Evolutionary conservation across 2,888 invertebrate genomes (phyloP), one percentile per base, ranked within the genome.

Genomic region (Troides oblongomaculatus): DNA sequence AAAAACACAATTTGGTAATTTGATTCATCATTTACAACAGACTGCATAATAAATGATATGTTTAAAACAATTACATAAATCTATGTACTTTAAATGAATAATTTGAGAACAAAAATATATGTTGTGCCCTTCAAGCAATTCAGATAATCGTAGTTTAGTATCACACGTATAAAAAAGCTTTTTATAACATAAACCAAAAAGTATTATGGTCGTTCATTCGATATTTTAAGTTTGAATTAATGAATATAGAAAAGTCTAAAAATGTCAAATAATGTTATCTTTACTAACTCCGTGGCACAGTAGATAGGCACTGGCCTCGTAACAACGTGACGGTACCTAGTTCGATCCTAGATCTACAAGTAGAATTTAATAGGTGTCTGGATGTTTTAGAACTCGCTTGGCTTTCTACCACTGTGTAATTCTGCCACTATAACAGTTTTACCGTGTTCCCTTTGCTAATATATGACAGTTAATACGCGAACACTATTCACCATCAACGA

Each of bases 1-100:
- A 71, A 72, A 73, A 72, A 71, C 68, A 53, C 14, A 64, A 70
- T 58, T 23, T 59, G 46, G 61, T 61, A 61, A 66, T 66, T 66
- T 61, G 61, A 66, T 66, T 61, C 61, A 66, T 56, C 21, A 23
- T 61, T 12, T 53, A 36, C 21, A 61, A 61, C 23, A 39, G 53
- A 46, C 21, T 66, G 61, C 61, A 66, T 66, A 66, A 46, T 66
- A 67, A 62, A 67, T 56, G 21, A 23, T 43, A 62, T 39, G 10
- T 67, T 62, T 62, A 62, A 67, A 62, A 62, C 50, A 25, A 56
- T 67, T 39, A 67, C 53, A 21, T 43, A 61, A 62, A 67, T 62
- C 56, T 62, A 62, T 43, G 23, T 50, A 12, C 25, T 25, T 58
- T 58, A 58, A 5, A 53, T 18, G 53, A n/a, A n/a, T n/a, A n/a